Evolutionary conservation across 2,888 invertebrate genomes (phyloP).

Genomic region (Ormyrus nitidulus): DNA sequence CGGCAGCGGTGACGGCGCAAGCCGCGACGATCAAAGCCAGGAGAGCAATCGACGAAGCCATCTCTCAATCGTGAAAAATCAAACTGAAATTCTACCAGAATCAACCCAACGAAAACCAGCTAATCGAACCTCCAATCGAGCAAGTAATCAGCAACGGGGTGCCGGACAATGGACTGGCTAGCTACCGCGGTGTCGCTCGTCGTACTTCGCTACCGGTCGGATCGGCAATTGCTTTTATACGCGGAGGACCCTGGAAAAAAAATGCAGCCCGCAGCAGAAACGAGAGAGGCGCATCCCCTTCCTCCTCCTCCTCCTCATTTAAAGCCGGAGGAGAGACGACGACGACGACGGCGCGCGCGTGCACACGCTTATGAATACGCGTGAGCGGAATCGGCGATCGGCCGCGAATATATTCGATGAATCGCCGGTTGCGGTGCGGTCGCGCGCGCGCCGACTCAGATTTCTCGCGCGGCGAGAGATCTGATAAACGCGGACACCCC

Average conservation of each 20-base stretch:
- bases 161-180: too few species aligned
- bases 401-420: slow-evolving; percentile 10
- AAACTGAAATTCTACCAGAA: not conserved
- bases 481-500: too few species aligned
- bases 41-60: slow-evolving; percentile 10
- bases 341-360: not conserved
- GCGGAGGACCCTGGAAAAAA: slow-evolving; percentile 53
- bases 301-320: not conserved
- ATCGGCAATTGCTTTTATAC: slow-evolving; percentile 71
- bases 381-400: slow-evolving; percentile 27
- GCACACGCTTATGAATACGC: slow-evolving; percentile 21
- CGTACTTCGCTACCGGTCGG: slow-evolving; percentile 62
- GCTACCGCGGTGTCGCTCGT: slow-evolving; percentile 9
- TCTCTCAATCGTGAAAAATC: slow-evolving; percentile 1
- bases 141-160: too few species aligned
- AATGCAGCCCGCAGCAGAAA: not conserved
- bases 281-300: not conserved
- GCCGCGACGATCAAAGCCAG: slow-evolving; percentile 58
- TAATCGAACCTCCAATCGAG: too few species aligned
- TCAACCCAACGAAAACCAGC: too few species aligned
- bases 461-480: not conserved
- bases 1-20: slow-evolving; percentile 58
- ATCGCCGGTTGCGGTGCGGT: not conserved
- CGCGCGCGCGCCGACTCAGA: not conserved
- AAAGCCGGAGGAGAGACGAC: not conserved